Evolutionary conservation across 2,888 invertebrate species (phyloP), one percentile per base, ranked within the genome.

Genomic region (Dichetophora obliterata): DNA sequence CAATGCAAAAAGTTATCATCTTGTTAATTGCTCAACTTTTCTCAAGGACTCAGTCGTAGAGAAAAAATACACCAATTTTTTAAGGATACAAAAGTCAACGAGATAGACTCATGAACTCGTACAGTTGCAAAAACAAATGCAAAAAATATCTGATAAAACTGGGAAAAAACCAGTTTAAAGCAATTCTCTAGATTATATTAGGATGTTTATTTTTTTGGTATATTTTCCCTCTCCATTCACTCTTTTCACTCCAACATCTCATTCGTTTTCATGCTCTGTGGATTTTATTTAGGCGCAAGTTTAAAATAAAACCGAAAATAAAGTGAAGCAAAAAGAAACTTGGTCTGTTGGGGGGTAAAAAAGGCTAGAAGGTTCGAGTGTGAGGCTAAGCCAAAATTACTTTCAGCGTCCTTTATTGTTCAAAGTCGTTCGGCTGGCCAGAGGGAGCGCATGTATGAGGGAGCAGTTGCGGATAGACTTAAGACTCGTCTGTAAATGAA

Each of bases 21-120:
- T 83, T 86, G 86, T 86, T 86, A 86, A 86, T 86, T 86, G 86
- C 86, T 86, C 83, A 86, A 86, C 84, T 86, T 86, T 86, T 86
- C 85, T 84, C 84, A 84, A 83, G 85, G 83, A 85, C 83, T 84
- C 79, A 75, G 63, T 43, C 11, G 43, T 1, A 43, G 11, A 43
- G 14, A 43, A 43, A 43, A 50, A 59, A 59, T 27, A 68, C 48
- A 43, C 24, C 9, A 50, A 48, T 27, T 50, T 69, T 77, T 75
- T 43, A 78, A 76, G 77, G 74, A 81, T 79, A 75, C 76, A 70
- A 74, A 80, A 78, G 78, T 78, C 77, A 76, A 80, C 78, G 75
- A 80, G 81, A 81, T 79, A 79, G 78, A 61, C 70, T 65, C 24
- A 24, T 43, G 43, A 43, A 43, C 43, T 54, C 65, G 65, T 37